These are phyloP conservation scores for Limonius californicus DNA, from an alignment of 1,140 invertebrate species.

Conservation along the genomic window DNA sequence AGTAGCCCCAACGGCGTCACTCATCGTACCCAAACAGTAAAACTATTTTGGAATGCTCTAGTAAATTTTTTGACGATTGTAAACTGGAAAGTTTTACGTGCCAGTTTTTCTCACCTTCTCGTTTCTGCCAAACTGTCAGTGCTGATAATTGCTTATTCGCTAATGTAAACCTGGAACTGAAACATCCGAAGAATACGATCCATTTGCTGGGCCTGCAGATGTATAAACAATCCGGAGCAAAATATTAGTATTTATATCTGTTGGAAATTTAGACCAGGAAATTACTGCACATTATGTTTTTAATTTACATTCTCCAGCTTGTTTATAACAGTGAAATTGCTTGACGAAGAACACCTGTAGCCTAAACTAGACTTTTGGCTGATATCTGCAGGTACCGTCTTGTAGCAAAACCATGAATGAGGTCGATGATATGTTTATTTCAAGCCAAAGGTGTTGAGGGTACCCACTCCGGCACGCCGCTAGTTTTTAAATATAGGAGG, in stretches of 20 bases:
- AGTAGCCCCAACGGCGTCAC: too few species aligned
- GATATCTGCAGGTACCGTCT: neutral
- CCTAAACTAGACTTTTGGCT: constrained; percentile 11
- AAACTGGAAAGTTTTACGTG: neutral
- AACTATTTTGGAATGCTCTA: too few species aligned
- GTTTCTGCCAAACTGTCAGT: neutral
- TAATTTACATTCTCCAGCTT: neutral
- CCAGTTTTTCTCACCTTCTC: neutral
- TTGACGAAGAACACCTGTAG: constrained; percentile 8
- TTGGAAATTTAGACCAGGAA: neutral
- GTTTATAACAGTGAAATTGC: neutral
- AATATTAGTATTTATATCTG: neutral
- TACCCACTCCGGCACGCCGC: neutral
- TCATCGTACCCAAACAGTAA: too few species aligned
- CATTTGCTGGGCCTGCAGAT: too few species aligned
- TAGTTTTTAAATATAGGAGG: constrained; percentile 4
- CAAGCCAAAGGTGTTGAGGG: neutral
- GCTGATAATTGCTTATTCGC: neutral
- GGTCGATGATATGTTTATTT: constrained; percentile 21
- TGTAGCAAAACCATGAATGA: constrained; percentile 12
- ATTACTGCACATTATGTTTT: neutral
- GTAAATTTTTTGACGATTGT: too few species aligned
- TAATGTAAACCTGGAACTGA: too few species aligned
- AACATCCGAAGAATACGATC: too few species aligned
- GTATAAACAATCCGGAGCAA: neutral